Percentiles rank a stretch among this genome's conserved stretches.
Conservation (phyloP, 64 coral and sea anemone species). For the Stylophora pistillata region DNA sequence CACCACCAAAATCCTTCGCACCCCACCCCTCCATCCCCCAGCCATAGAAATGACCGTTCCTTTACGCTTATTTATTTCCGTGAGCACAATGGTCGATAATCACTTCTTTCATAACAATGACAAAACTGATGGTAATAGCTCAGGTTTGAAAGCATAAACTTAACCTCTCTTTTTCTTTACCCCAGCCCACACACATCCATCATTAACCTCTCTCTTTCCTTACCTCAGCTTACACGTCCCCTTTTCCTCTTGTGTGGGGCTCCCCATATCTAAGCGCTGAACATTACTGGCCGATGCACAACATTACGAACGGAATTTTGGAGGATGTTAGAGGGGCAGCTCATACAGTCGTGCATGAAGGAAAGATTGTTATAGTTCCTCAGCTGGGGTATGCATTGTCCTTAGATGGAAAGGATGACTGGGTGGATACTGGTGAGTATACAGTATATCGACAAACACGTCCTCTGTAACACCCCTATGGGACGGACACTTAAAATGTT, state of each 20-base stretch:
- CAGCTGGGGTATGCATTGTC: conserved; percentile 69
- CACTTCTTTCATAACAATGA: no score
- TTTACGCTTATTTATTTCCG: no score
- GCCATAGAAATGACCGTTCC: no score
- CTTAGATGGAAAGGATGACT: conserved; percentile 80
- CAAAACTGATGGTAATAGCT: no score
- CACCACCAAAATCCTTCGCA: no score
- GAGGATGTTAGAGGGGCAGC: conserved; percentile 67
- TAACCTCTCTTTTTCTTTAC: neutral
- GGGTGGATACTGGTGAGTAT: conserved; percentile 80
- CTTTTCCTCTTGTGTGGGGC: conserved; percentile 33
- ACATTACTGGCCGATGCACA: conserved; percentile 80
- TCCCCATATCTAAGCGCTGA: conserved; percentile 85
- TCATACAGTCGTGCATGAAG: conserved; percentile 64
- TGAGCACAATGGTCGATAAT: no score
- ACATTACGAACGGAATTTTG: conserved; percentile 59
- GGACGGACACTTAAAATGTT: no score
- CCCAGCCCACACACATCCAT: no score
- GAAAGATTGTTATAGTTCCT: conserved; percentile 58
- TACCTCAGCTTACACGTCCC: conserved; percentile 27
- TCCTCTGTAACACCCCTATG: no score
- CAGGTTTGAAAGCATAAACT: no score
- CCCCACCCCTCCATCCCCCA: no score
- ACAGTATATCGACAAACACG: no score
- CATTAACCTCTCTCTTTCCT: conserved; percentile 30